Base-by-base conservation (phyloP, 2,113 vertebrate species). In the Aspiorhynchus laticeps region DNA sequence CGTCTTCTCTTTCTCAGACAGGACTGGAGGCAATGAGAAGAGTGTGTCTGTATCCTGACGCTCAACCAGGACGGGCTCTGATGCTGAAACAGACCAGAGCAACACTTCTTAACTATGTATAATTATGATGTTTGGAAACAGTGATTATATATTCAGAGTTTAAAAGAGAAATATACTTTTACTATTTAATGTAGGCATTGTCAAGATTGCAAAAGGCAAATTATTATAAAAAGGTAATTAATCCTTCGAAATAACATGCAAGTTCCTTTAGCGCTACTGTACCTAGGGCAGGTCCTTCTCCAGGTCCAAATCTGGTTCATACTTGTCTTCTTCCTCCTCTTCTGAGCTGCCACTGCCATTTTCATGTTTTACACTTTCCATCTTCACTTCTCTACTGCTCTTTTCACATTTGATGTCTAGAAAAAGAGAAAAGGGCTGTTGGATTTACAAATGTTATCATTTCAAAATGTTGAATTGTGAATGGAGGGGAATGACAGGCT, bases 221-320 rank as follows among this genome's bases (percentile, higher is more conserved):
- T 17, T 2, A 33, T 67, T 19, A 17, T 24, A 75, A 75, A 74
- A 41, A 73, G 19, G 19, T 59, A 2, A 75, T 14, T 6, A 75
- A 43, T 26, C 15, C 19, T 53, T 53, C 21, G 2, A 31, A 26
- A 36, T 11, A 41, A 21, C 21, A 2, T 2, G 15, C 0, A 0
- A 11, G 38, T 33, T 38, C 4, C 10, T 53, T 67, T 28, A 1
- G 26, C 2, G 11, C 48, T 28, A 88, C 73, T 89, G 12, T 96
- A 99, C 98, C 97, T 96, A 96, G 95, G 97, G 96, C 91, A 98
- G 97, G 93, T 99, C 98, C 65, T 95, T 94, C 93, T 99, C 98
- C 83, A 99, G 95, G 91, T 99, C 98, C 89, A 98, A 94, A 56
- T 97, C 95, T 31, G 97, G 95, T 67, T 98, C 96, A 84, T 97